Conservation (phyloP, 2,888 invertebrate species). For the Agriopis aurantiaria region DNA sequence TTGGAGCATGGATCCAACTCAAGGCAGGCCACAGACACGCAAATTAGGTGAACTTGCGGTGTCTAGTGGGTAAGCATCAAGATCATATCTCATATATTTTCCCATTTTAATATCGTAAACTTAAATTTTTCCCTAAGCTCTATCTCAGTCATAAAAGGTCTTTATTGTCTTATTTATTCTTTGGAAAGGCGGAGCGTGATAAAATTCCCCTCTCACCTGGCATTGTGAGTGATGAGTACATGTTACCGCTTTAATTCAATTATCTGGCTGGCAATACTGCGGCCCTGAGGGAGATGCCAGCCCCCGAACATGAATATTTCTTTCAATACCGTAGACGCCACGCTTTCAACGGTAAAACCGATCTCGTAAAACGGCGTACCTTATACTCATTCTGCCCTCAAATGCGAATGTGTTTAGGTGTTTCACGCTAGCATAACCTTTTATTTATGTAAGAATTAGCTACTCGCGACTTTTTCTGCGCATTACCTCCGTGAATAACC, state of each 20-base stretch:
- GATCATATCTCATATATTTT: neutral
- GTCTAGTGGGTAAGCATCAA: too few relatives aligned
- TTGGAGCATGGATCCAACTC: too few relatives aligned
- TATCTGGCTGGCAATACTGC: constrained; percentile 56
- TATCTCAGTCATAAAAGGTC: constrained; percentile 28
- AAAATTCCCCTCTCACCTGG: constrained; percentile 58
- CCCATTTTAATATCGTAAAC: constrained; percentile 19
- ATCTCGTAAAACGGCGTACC: constrained; percentile 53
- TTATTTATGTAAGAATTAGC: constrained; percentile 33
- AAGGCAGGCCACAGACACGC: too few relatives aligned
- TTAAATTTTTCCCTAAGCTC: constrained; percentile 23
- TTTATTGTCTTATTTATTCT: constrained; percentile 52
- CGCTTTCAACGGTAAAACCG: constrained; percentile 53
- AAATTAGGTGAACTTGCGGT: too few relatives aligned
- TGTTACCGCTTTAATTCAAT: constrained; percentile 68
- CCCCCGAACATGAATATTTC: constrained; percentile 47
- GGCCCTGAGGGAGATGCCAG: constrained; percentile 50
- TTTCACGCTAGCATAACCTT: constrained; percentile 37
- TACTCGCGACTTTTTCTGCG: constrained; percentile 28
- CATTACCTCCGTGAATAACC: constrained; percentile 23
- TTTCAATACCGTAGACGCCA: constrained; percentile 55
- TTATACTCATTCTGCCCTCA: constrained; percentile 36
- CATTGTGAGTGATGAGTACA: constrained; percentile 67
- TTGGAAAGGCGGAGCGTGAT: constrained; percentile 45
- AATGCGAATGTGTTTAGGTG: constrained; percentile 38